These are phyloP conservation scores for Ceratina australensis DNA, from an alignment of 1,140 invertebrate species.

Conservation along the genomic window DNA sequence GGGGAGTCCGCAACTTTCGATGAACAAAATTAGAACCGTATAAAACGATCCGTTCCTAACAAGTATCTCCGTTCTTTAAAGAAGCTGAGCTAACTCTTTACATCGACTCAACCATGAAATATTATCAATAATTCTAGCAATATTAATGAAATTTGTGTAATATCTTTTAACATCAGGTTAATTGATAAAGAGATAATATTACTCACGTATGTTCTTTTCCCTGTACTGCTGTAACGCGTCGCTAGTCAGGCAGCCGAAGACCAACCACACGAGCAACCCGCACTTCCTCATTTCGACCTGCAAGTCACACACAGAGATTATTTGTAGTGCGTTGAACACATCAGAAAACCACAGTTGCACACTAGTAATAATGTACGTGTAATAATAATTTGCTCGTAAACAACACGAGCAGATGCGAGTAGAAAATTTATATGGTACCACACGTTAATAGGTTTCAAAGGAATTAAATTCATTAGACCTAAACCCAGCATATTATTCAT, in stretches of 20 bases:
- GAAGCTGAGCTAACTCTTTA: neutral
- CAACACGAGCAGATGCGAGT: too few species aligned
- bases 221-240: slow-evolving; percentile 61
- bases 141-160: too few species aligned
- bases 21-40: slow-evolving; percentile 45
- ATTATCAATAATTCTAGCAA: too few species aligned
- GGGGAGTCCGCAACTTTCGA: slow-evolving; percentile 53
- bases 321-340: neutral
- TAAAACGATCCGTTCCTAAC: neutral
- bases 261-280: slow-evolving; percentile 53
- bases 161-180: too few species aligned
- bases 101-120: too few species aligned
- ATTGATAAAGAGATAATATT: neutral
- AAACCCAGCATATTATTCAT: too few species aligned
- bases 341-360: neutral
- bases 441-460: too few species aligned
- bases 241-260: slow-evolving; percentile 51
- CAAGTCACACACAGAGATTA: slow-evolving; percentile 25
- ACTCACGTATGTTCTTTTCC: slow-evolving; percentile 71
- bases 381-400: too few species aligned
- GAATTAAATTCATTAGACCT: too few species aligned
- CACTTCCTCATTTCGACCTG: slow-evolving; percentile 60
- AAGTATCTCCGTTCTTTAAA: neutral
- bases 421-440: too few species aligned
- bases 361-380: too few species aligned